Conservation (phyloP, 2,888 invertebrate species). For the Oscheius sp. region DNA sequence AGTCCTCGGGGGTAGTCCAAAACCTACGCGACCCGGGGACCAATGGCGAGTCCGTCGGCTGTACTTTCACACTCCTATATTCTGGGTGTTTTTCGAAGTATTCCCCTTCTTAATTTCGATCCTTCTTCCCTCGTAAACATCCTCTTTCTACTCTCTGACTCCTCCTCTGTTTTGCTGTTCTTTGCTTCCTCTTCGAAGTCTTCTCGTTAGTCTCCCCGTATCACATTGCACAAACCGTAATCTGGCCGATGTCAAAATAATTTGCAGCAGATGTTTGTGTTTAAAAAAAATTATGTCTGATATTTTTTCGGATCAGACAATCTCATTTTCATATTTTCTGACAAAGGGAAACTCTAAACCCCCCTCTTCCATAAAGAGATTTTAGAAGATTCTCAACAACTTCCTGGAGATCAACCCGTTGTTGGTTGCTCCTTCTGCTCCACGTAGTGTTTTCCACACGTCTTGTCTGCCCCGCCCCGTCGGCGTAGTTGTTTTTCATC, state of each 20-base stretch:
- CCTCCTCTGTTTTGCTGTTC: not conserved
- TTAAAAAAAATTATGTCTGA: too few species aligned
- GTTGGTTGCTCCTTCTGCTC: slow-evolving; percentile 21
- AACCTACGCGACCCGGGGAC: not conserved
- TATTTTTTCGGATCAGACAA: too few species aligned
- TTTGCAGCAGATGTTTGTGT: too few species aligned
- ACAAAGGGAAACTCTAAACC: too few species aligned
- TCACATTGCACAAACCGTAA: too few species aligned
- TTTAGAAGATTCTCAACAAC: too few species aligned
- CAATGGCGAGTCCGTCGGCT: slow-evolving; percentile 1
- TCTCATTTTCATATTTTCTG: too few species aligned
- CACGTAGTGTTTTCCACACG: slow-evolving; percentile 18
- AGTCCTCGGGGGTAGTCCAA: slow-evolving; percentile 1
- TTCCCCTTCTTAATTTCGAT: slow-evolving; percentile 8
- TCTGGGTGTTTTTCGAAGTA: not conserved
- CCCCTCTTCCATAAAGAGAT: too few species aligned
- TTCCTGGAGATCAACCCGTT: not conserved
- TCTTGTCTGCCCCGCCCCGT: slow-evolving; percentile 12
- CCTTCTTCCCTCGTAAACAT: not conserved
- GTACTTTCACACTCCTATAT: not conserved
- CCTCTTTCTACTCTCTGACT: slow-evolving; percentile 4
- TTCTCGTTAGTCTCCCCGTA: not conserved
- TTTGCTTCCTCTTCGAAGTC: not conserved
- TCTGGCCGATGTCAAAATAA: too few species aligned
- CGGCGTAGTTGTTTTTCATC: slow-evolving; percentile 28